Conservation (phyloP, 2,113 vertebrate species). For the Pitta sordida region DNA sequence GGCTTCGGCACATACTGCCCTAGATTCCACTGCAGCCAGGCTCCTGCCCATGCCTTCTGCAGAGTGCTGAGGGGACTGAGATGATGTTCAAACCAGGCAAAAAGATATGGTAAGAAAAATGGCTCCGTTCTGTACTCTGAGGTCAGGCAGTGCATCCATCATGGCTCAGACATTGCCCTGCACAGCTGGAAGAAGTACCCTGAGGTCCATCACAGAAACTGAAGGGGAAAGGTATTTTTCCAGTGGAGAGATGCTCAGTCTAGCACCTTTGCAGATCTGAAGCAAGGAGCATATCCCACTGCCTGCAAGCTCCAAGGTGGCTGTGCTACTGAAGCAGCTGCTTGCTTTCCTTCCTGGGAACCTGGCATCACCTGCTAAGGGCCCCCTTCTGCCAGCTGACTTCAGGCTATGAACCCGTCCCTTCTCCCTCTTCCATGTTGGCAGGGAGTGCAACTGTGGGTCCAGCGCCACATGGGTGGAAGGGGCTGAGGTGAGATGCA, state of each 20-base stretch:
- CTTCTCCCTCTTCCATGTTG: neutral
- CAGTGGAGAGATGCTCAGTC: neutral
- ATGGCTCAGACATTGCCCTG: neutral
- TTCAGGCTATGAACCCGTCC: neutral
- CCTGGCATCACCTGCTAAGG: neutral
- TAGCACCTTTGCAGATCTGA: neutral
- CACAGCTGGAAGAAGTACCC: neutral
- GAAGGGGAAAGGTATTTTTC: neutral
- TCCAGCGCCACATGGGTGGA: fast-evolving
- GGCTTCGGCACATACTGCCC: neutral
- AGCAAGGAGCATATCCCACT: neutral
- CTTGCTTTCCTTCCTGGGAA: neutral
- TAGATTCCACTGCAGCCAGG: neutral
- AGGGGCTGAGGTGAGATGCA: neutral
- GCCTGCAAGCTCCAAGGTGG: neutral
- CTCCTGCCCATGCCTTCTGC: neutral
- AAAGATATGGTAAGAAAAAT: neutral
- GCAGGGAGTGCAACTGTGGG: neutral
- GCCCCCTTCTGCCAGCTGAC: neutral
- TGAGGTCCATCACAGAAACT: neutral
- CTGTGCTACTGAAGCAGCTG: neutral
- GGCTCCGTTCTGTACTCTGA: neutral
- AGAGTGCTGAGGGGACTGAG: neutral
- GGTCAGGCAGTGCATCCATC: fast-evolving
- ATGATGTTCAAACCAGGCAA: neutral